Percentiles rank a stretch among this genome's conserved stretches.
Conservation (phyloP, 1,140 invertebrate genomes). For the Drosophila melanogaster region DNA sequence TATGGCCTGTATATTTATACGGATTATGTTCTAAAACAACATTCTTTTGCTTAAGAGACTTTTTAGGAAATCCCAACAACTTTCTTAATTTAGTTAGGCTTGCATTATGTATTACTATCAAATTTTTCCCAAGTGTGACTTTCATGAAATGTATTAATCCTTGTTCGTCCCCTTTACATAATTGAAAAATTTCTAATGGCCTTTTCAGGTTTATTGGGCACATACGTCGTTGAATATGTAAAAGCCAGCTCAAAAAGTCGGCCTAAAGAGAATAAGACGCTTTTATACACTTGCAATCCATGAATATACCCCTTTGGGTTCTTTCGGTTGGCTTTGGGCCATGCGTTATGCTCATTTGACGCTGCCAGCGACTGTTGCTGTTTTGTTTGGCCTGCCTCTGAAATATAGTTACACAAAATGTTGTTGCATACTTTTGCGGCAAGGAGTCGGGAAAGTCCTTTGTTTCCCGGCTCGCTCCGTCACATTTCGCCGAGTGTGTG, state of each 20-base stretch:
- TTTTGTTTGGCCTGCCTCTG: conserved; percentile 56
- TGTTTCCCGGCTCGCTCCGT: conserved; percentile 1
- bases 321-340: conserved; percentile 14
- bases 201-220: conserved; percentile 75
- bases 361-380: conserved; percentile 20
- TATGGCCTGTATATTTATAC: too few relatives aligned
- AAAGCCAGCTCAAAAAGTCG: neutral
- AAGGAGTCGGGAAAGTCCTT: conserved; percentile 2
- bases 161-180: conserved; percentile 57
- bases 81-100: too few relatives aligned
- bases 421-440: conserved; percentile 61
- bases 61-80: too few relatives aligned
- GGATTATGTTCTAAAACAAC: too few relatives aligned
- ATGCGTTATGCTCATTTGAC: conserved; percentile 56
- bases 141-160: conserved; percentile 6
- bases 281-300: conserved; percentile 16
- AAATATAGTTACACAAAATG: conserved; percentile 65
- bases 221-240: conserved; percentile 43
- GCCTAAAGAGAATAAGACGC: neutral
- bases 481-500: conserved; percentile 35
- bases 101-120: too few relatives aligned
- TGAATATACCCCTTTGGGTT: conserved; percentile 8
- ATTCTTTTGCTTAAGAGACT: too few relatives aligned
- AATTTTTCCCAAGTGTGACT: neutral
- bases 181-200: conserved; percentile 76